These are phyloP conservation scores for Falcaria lacertinaria DNA, from an alignment of 2,888 invertebrate species.

Conservation along the genomic window DNA sequence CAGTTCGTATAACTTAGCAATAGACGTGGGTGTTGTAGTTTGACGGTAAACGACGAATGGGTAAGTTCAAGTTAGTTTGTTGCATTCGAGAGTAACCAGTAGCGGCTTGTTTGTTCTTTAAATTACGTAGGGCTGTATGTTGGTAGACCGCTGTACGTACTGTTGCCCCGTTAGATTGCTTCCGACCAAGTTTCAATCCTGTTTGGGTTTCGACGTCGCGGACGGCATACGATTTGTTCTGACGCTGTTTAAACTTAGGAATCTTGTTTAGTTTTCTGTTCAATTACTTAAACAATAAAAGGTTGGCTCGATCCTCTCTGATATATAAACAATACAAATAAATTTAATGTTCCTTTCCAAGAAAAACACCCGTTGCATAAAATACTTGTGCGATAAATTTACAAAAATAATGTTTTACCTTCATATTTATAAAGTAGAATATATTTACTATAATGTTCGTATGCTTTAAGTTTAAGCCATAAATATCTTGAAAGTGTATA, in stretches of 20 bases:
- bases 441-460: too few species aligned
- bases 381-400: too few species aligned
- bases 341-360: too few species aligned
- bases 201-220: conserved; percentile 43
- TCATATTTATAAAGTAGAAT: too few species aligned
- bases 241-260: conserved; percentile 17
- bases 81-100: conserved; percentile 46
- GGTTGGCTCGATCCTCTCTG: too few species aligned
- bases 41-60: conserved; percentile 41
- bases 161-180: conserved; percentile 52
- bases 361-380: too few species aligned
- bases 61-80: conserved; percentile 52
- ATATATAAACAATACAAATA: too few species aligned
- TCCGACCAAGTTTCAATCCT: conserved; percentile 55
- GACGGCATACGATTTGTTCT: conserved; percentile 39
- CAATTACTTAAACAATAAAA: neutral
- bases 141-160: conserved; percentile 41
- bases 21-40: conserved; percentile 1
- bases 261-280: neutral
- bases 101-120: conserved; percentile 60
- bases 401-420: too few species aligned
- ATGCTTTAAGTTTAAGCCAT: too few species aligned
- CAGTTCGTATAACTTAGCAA: neutral
- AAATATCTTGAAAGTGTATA: too few species aligned
- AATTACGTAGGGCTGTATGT: conserved; percentile 51